Evolutionary conservation across 2,797 vertebrate genomes (phyloP).

Genomic region (Muscicapa striata): DNA sequence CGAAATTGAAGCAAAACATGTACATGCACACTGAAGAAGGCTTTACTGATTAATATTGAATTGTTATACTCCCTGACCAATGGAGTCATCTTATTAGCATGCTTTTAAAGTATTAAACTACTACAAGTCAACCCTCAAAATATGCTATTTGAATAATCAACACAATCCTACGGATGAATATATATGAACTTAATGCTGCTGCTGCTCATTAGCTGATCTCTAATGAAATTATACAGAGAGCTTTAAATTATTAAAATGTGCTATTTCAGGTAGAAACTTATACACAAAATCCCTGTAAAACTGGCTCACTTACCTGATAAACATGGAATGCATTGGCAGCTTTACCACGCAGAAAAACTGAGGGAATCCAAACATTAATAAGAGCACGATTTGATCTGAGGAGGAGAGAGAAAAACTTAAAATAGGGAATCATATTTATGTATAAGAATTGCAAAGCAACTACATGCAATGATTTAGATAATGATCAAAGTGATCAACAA

Average conservation of each 20-base stretch:
- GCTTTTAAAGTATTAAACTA: neutral
- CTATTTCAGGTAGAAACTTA: neutral
- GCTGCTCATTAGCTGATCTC: neutral
- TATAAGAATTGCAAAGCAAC: neutral
- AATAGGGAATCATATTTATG: neutral
- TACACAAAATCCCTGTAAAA: neutral
- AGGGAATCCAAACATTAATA: constrained; percentile 99
- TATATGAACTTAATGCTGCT: neutral
- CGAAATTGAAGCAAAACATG: neutral
- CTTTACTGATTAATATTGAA: neutral
- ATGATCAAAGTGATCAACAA: neutral
- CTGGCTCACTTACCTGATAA: constrained; percentile 87
- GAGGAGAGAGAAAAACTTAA: neutral
- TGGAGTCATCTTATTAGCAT: neutral
- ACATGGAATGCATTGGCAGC: constrained; percentile 95
- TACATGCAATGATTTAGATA: neutral
- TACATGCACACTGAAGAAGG: neutral
- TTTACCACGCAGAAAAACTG: constrained; percentile 94
- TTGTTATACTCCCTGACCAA: neutral
- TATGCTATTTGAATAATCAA: neutral
- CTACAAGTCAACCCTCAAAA: neutral
- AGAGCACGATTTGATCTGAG: constrained; percentile 93
- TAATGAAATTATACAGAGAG: neutral
- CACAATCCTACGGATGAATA: neutral
- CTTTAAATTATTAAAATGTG: neutral